phyloP scores from a whole-genome alignment of 2,888 invertebrate genomes.

The Drosophila anomalata region DNA sequence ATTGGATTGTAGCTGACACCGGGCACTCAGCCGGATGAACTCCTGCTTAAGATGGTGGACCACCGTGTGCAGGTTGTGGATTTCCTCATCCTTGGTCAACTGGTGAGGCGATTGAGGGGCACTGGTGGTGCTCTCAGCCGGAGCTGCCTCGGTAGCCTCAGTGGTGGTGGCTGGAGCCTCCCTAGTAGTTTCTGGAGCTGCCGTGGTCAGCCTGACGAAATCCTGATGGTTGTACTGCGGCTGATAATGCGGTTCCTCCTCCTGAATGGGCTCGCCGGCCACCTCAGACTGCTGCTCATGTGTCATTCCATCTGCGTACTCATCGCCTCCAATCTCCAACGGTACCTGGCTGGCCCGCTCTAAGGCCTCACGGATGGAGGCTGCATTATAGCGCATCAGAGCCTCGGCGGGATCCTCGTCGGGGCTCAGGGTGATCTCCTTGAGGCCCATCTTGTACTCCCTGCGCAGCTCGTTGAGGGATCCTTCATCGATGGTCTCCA shows the following conservation, averaged over 20 bases:
- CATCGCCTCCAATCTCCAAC: constrained; percentile 68
- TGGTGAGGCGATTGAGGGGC: background rate
- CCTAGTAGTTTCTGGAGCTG: constrained; percentile 9
- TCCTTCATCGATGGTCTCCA: constrained; percentile 79
- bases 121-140: background rate
- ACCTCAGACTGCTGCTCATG: constrained; percentile 9
- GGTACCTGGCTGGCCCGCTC: constrained; percentile 73
- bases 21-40: constrained; percentile 7
- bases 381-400: constrained; percentile 80
- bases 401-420: constrained; percentile 81
- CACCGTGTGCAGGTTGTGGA: constrained; percentile 11
- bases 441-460: constrained; percentile 77
- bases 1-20: constrained; percentile 1
- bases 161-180: constrained; percentile 1
- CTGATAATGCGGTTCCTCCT: background rate
- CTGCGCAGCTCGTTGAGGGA: constrained; percentile 75
- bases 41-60: constrained; percentile 14
- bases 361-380: constrained; percentile 79
- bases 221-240: constrained; percentile 7
- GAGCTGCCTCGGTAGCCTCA: background rate
- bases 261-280: constrained; percentile 10
- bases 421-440: constrained; percentile 81
- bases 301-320: constrained; percentile 30
- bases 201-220: constrained; percentile 4
- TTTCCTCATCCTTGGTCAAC: background rate